Evolutionary conservation across 1,140 invertebrate species (phyloP), one percentile per base, ranked within the genome.

Genomic region (Vanessa tameamea): DNA sequence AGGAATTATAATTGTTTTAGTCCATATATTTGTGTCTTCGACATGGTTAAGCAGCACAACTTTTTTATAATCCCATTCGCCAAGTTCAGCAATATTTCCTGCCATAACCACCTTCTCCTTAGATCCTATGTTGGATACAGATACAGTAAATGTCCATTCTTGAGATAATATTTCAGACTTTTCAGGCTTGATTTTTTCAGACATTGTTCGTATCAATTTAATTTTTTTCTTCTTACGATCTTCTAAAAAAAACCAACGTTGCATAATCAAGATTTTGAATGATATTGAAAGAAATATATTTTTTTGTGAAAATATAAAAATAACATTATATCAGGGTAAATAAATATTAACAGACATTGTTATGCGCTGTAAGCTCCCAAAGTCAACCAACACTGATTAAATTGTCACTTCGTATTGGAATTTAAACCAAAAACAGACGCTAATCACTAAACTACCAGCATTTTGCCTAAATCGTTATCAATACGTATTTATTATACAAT

Each of bases 1-100:
- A 9, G 96, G 96, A 80, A 97, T 93, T 69, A 88, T 88, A 26
- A 95, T 79, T 51, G 85, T 80, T 61, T 83, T 93, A 4, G 87
- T 92, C 95, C 95, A 95, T 37, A 94, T 73, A 72, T 93, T 88
- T 20, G 83, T 87, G 47, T 82, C 85, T 72, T 85, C 83, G 61
- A 85, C 78, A 63, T 86, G 84, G 50, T 91, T 81, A 64, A 95
- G 85, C 2, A 89, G 69, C 12, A 94, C 81, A 47, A 93, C 91
- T 69, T 91, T 93, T 50, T 89, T 91, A 14, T 90, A 92, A n/a
- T 92, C 89, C 93, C 94, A 94, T 71, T 81, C 93, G 20, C 91
- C 90, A 69, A 89, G 82, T 75, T 89, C 86, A 47, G 75, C 47
- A 47, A 74, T 87, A 73, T 79, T 91, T 51, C 91, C 91, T 37